Evolutionary conservation across 2,888 invertebrate species (phyloP).

Genomic region (Drosophila rubida): DNA sequence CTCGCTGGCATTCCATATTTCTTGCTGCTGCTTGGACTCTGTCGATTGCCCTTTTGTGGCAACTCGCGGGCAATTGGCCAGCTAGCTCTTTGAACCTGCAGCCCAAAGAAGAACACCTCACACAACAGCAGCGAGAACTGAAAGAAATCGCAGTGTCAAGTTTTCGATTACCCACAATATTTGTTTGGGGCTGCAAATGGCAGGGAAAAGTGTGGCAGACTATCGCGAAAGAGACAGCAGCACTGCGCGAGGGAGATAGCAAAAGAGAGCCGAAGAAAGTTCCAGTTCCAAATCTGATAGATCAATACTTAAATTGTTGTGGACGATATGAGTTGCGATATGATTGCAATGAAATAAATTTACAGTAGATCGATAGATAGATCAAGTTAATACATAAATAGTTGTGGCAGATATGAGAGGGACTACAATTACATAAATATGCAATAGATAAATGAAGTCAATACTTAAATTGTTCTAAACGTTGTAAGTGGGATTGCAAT

Average conservation of each 20-base stretch:
- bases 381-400: too few species aligned
- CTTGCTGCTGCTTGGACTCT: conserved; percentile 34
- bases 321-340: too few species aligned
- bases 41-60: conserved; percentile 19
- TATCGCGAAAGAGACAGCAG: not conserved
- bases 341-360: too few species aligned
- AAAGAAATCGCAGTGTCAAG: conserved; percentile 48
- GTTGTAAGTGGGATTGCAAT: too few species aligned
- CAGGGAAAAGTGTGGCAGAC: not conserved
- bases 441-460: too few species aligned
- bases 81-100: conserved; percentile 49
- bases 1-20: conserved; percentile 48
- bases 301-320: too few species aligned
- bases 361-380: too few species aligned
- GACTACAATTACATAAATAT: too few species aligned
- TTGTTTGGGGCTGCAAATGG: conserved; percentile 37
- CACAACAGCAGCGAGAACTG: not conserved
- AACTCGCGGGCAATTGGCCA: conserved; percentile 38
- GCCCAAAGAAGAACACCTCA: conserved; percentile 36
- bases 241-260: not conserved
- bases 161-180: conserved; percentile 49
- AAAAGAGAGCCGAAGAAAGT: not conserved
- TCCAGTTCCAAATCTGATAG: too few species aligned
- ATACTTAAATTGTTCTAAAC: too few species aligned
- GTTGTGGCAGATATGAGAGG: too few species aligned